Evolutionary conservation across 2,888 invertebrate genomes (phyloP), one percentile per base, ranked within the genome.

Genomic region (Spilarctia lutea): DNA sequence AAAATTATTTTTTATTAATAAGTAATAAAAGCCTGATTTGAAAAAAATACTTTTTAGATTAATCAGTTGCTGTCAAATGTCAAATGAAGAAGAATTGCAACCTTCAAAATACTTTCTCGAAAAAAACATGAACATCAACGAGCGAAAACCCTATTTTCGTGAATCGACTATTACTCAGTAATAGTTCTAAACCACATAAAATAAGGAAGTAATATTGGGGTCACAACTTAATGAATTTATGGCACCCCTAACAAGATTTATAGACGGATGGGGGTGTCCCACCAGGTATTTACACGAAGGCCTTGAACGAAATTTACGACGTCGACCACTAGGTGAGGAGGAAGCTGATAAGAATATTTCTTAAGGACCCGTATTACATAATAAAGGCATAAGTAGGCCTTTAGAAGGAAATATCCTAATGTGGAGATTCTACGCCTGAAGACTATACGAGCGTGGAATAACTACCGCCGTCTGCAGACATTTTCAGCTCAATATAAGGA

Each of bases 201-300:
- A 60, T 16, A 60, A 13, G 4, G 16, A 27, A n/a, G 72, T 10
- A 73, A 69, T 69, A 73, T 65, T n/a, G 69, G 30, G 68, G 65
- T 65, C 63, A 30, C 27, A 52, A 4, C 8, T 63, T 73, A 69
- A 73, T 69, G 65, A 73, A 73, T 73, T 45, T 68, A 35, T 68
- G n/a, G 63, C 63, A 42, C 65, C 68, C 39, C 35, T 33, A 24
- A 48, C 11, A 27, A 68, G 65, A 73, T 73, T 69, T 73, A 73
- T 73, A 30, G 35, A 18, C 60, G 30, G 30, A 63, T n/a, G 68
- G 39, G 35, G 68, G 60, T 73, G 73, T 73, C 18, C 63, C 72
- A 42, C 30, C 60, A 60, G 7, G 20, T 20, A 63, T 27, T 13
- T n/a, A 39, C 35, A 66, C 24, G n/a, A 39, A 66, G 60, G 27